A percentile compares a stretch with the other conserved stretches of the same genome.
Conservation (phyloP, 2,113 vertebrate genomes). For the Conger conger region DNA sequence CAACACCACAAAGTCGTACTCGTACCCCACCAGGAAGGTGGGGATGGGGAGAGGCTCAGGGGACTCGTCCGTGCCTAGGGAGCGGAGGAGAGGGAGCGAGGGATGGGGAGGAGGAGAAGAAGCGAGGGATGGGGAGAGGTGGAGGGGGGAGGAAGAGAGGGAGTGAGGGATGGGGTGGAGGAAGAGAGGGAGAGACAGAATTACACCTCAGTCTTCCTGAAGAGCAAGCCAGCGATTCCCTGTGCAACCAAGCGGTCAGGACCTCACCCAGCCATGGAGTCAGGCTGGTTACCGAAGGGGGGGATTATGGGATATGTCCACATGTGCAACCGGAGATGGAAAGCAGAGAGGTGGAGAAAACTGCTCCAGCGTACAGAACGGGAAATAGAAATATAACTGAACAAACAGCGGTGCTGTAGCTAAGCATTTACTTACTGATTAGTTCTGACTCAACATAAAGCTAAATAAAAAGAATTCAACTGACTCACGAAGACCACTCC, state of each 20-base stretch:
- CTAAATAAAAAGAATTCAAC: no score
- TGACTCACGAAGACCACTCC: no score
- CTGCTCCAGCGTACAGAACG: no score
- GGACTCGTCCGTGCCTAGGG: slow-evolving; percentile 92
- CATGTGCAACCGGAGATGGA: no score
- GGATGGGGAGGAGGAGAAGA: slow-evolving; percentile 66
- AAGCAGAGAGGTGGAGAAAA: no score
- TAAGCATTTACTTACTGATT: no score
- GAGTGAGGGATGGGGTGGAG: background rate
- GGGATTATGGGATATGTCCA: no score
- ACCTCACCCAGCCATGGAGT: background rate
- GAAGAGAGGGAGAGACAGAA: slow-evolving; percentile 31
- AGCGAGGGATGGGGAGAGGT: slow-evolving; percentile 95
- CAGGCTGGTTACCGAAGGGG: background rate
- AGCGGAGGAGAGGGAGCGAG: background rate
- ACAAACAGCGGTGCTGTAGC: no score
- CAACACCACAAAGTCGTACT: slow-evolving; percentile 96
- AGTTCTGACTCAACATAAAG: no score
- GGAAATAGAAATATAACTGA: no score
- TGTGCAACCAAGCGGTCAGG: background rate
- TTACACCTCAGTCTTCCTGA: background rate
- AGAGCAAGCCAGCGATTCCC: background rate
- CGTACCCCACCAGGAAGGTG: slow-evolving; percentile 93
- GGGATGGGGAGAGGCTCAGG: slow-evolving; percentile 97
- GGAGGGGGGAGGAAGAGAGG: slow-evolving; percentile 74